Evolutionary conservation across 2,113 vertebrate species (phyloP), one percentile per base, ranked within the genome.

Genomic region (Zonotrichia leucophrys): DNA sequence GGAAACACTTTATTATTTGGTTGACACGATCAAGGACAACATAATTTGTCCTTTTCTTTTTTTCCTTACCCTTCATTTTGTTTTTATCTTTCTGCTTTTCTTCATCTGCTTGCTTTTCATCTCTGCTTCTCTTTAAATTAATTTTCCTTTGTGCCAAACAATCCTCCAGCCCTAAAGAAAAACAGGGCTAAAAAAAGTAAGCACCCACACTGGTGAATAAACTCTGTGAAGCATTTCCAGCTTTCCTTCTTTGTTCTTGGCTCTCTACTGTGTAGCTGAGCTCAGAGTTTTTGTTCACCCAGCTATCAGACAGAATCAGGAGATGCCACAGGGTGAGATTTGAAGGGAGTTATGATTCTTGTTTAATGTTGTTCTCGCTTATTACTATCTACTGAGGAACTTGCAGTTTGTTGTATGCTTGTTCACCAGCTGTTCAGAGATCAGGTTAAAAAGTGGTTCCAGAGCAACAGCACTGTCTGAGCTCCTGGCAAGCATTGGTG

Each of bases 71-170:
- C 4, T 73, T 90, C 1, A 13, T n/a, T n/a, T 63, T 42, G 21
- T 23, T 58, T 59, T 35, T 35, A 31, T 25, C 13, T 58, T 81
- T 37, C 24, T 63, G 27, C 10, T 86, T 83, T 94, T 83, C 46
- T 27, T 80, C 16, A 53, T 76, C 21, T 81, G 35, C 21, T 81
- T 74, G 31, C 19, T 90, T 96, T 96, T 69, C 79, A 82, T 85
- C 41, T 83, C 63, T 84, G 19, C 8, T 74, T 76, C 31, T 64
- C 27, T 70, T 88, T 42, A 19, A 56, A 80, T 74, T 62, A 7
- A 63, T 83, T 92, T 83, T 67, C 42, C 33, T 81, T 78, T 4
- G 1, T 78, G 66, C 12, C 27, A 64, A 77, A 22, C 17, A 74
- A 66, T 89, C 16, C 23, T 92, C 30, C 11, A 83, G 23, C 19